Conservation (phyloP, 2,888 invertebrate species). For the Aleiodes alternator region DNA sequence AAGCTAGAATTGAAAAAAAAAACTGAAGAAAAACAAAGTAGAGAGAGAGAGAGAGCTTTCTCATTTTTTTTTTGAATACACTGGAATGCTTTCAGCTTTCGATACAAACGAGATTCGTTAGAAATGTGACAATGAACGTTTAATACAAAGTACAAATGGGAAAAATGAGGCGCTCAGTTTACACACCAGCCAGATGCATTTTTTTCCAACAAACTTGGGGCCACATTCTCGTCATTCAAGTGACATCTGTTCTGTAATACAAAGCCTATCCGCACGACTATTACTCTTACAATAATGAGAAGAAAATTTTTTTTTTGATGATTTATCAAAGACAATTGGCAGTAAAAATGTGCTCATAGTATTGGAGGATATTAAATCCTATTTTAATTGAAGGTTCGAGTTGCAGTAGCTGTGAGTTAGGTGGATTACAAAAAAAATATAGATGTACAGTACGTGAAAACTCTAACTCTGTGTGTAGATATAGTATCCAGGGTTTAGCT, state of each 20-base stretch:
- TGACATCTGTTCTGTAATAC: conserved; percentile 23
- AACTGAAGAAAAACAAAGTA: background rate
- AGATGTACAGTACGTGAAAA: conserved; percentile 8
- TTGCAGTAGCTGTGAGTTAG: background rate
- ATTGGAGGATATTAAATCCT: background rate
- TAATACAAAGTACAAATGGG: conserved; percentile 8
- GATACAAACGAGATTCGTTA: background rate
- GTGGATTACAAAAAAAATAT: conserved; percentile 11
- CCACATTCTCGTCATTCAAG: conserved; percentile 1
- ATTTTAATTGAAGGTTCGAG: conserved; percentile 17
- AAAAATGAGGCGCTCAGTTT: conserved; percentile 4
- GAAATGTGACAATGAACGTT: conserved; percentile 19
- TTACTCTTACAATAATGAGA: conserved; percentile 31
- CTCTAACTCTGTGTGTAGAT: background rate
- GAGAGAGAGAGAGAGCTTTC: background rate
- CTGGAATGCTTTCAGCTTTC: conserved; percentile 25
- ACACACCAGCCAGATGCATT: conserved; percentile 29
- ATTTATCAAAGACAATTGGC: background rate
- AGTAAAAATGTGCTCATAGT: background rate
- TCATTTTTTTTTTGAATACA: conserved; percentile 7
- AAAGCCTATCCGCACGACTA: background rate
- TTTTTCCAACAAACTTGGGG: conserved; percentile 17
- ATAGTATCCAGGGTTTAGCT: background rate
- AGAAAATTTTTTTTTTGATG: no score
- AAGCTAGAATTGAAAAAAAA: conserved; percentile 18